Evolutionary conservation across 2,113 vertebrate species (phyloP), one percentile per base, ranked within the genome.

Genomic region (Epinephelus lanceolatus): DNA sequence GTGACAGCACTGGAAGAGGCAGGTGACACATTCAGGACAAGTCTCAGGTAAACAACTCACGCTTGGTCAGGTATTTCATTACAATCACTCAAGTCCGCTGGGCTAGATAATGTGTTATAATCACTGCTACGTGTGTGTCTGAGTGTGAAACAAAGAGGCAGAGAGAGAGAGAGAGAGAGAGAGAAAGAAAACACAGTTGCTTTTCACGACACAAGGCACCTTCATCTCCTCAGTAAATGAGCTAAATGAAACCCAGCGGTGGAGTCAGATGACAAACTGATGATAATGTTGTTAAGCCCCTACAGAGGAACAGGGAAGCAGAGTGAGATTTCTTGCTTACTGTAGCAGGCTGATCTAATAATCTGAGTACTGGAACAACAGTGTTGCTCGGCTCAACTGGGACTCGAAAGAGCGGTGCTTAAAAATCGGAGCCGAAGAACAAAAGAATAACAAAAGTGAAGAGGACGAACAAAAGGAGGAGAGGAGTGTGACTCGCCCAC

Each of bases 1-100:
- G 80, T 85, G 90, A 88, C 55, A 45, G 47, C 49, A 83, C 66
- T 52, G 65, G 74, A 89, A 81, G 85, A 86, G 80, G 76, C 85
- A 88, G 85, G 77, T 84, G 89, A 90, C 91, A 87, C 86, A 78
- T 91, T 88, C 72, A 83, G 88, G 81, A 79, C 77, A 81, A 81
- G 81, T 87, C 68, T 71, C 80, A 85, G 85, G 78, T 88, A 87
- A 88, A 84, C 86, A 79, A 30, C n/a, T 78, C 80, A 55, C 71
- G 74, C 89, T 86, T 78, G 81, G 70, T 78, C 81, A 88, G 79
- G 79, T 90, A 87, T 91, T 90, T 86, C 78, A 88, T 90, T 84
- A 88, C 81, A 66, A 74, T 89, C 73, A 19, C 82, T 88, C 80
- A 74, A n/a, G 80, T 81, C 87, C 45, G 12, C 69, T 62, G 78